Base-by-base conservation (phyloP, 1,140 invertebrate species). In the Heliconius nattereri region DNA sequence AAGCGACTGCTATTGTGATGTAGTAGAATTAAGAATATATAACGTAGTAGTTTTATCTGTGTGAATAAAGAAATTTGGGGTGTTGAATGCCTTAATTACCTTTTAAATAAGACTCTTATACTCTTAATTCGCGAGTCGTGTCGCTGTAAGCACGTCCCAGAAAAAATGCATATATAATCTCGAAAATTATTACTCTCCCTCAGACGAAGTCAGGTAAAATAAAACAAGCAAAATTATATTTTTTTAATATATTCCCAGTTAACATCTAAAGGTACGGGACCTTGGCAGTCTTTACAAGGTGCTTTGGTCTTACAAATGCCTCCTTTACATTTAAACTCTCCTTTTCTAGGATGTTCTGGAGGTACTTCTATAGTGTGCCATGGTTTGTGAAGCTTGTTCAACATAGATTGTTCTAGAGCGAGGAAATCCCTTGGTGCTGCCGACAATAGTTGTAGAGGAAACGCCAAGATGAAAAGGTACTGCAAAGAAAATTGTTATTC, bases 351-450 rank as follows among this genome's bases (percentile, higher is more conserved):
- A 40, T 84, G 81, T 9, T 86, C 71, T 2, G 83, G 70, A 1
- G 83, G 80, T 16, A 72, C 79, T 19, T 87, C 85, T 2, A 82
- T 77, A 0, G 57, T 84, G 66, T 79, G 80, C 85, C 85, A 89
- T 2, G 89, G 87, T 70, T 84, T 84, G 72, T 88, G 81, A 1
- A 89, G 83, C 26, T 87, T 85, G 49, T 87, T 80, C 11, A 88
- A 71, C 80, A 88, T 86, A 2, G 80, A 73, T 13, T 87, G 81
- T 79, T 91, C 88, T 32, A 85, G 35, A 23, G 78, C 78, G 37
- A 79, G 45, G 45, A 84, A 52, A 13, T 66, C 76, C 60, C 80
- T 81, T 26, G 84, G 82, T 49, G 78, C 72, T 35, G 82, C 81
- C 6, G 70, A 16, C 13, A 78, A 19, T 7, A 73, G 49, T n/a